Evolutionary conservation across 2,113 vertebrate species (phyloP), one percentile per base, ranked within the genome.

Genomic region (Callopanchax toddi): DNA sequence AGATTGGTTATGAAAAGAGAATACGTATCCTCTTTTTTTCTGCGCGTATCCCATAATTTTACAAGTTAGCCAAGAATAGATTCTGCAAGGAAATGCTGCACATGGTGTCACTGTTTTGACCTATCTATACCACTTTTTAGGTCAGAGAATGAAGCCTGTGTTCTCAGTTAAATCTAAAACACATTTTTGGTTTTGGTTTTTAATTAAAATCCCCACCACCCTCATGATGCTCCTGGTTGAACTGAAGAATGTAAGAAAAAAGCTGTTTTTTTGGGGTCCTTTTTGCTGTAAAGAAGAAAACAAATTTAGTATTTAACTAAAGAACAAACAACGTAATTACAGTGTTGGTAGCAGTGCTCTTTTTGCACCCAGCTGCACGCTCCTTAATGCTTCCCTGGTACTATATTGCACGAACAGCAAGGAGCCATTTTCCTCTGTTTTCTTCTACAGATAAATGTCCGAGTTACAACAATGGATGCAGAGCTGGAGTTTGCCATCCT

Each of bases 401-500:
- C 48, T 62, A 51, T 83, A 40, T 66, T 65, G 50, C 67, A 51
- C 53, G 65, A 57, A 25, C 49, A 36, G 34, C 40, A 44, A 51
- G 43, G 62, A 69, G 34, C 4, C 69, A 34, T 67, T 59, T 48
- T 32, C 29, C 46, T 58, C 56, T 85, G 25, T 77, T 49, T 78
- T 74, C 45, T 76, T 67, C 75, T 74, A 21, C 86, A 98, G 96
- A 96, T 98, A 82, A 98, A 94, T 68, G 96, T 99, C 49, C 93
- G 96, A 60, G 95, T 99, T 68, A 98, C 96, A 67, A 97, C 95
- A 54, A 98, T 99, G 96, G 96, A 99, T 48, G 96, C 96, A 71
- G 97, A 99, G 91, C 92, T 99, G 93, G 96, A 98, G 87, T 98
- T 99, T 92, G 96, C 97, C 70, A 98, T 99, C 86, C 95, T 97